These are phyloP conservation scores for Poecile montanus DNA, from an alignment of 2,797 vertebrate genomes.

Conservation along the genomic window DNA sequence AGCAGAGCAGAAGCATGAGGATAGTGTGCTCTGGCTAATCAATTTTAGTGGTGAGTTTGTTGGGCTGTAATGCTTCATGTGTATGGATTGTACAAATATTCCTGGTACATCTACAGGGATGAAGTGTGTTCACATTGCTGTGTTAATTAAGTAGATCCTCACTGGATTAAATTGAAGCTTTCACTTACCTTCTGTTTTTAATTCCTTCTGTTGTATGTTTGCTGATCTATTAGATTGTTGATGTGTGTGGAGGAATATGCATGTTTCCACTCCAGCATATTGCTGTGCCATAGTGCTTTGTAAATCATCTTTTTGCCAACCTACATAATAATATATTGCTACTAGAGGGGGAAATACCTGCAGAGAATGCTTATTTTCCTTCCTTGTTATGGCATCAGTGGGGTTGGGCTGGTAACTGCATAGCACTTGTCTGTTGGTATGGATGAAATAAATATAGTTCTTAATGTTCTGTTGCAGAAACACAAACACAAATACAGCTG, in stretches of 20 bases:
- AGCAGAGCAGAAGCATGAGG: neutral
- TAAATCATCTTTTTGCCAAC: constrained; percentile 58
- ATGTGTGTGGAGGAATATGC: constrained; percentile 32
- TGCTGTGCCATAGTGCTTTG: constrained; percentile 13
- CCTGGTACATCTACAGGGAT: neutral
- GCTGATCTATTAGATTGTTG: neutral
- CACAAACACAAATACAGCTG: constrained; percentile 54
- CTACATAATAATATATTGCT: constrained; percentile 28
- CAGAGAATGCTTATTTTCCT: constrained; percentile 58
- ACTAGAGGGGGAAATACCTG: constrained; percentile 65
- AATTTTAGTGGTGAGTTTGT: neutral
- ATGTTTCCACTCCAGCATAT: constrained; percentile 37
- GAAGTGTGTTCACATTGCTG: neutral
- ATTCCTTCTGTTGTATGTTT: neutral
- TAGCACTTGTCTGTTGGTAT: constrained; percentile 29
- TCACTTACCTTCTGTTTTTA: constrained; percentile 3
- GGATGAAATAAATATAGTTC: constrained; percentile 56
- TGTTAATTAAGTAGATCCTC: neutral
- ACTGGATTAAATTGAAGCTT: neutral
- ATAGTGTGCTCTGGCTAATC: neutral
- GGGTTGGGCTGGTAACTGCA: constrained; percentile 17
- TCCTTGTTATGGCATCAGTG: neutral
- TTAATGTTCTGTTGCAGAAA: constrained; percentile 18
- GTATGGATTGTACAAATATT: neutral
- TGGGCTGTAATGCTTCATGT: neutral